Evolutionary conservation across 2,888 invertebrate species (phyloP), one percentile per base, ranked within the genome.

Genomic region (Galerucella calmariensis): DNA sequence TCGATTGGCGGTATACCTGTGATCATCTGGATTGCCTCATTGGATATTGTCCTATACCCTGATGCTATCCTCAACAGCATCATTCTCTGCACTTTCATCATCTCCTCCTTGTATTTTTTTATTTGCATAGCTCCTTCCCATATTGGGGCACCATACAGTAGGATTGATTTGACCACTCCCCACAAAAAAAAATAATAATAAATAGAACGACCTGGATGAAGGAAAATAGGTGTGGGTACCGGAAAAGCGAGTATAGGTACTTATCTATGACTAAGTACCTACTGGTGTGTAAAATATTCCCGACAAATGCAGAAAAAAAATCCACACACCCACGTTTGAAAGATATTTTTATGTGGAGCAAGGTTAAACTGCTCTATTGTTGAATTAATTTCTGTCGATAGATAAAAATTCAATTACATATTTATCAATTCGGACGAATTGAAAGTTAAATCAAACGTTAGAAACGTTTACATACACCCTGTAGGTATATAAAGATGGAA

Each of bases 291-390:
- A 53, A 16, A n/a, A 53, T 53, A 56, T 56, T 56, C 16, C 16
- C 56, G 16, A 3, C 56, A 20, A 56, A 56, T 16, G 16, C 20
- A 56, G 10, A 56, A 41, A 35, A 41, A 35, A 16, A 56, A 10
- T 56, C 20, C 10, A 56, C 56, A 56, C 56, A 56, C 56, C 56
- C 20, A 56, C 56, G 56, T 56, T 56, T 56, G 20, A 20, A 20
- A 20, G 20, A 20, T 20, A 20, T 56, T 56, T 56, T 56, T 20
- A 56, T 56, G 56, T 56, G 3, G 56, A 56, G 20, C 56, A 56
- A 56, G 56, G 56, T 10, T 9, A 56, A 51, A 56, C 16, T 56
- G 9, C 6, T 20, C 56, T 20, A 56, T 56, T 56, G 56, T 56
- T 56, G 56, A 56, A 16, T 56, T 16, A 20, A 56, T 56, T 56